Base-by-base conservation (phyloP, 2,797 vertebrate species). In the Helarctos malayanus region DNA sequence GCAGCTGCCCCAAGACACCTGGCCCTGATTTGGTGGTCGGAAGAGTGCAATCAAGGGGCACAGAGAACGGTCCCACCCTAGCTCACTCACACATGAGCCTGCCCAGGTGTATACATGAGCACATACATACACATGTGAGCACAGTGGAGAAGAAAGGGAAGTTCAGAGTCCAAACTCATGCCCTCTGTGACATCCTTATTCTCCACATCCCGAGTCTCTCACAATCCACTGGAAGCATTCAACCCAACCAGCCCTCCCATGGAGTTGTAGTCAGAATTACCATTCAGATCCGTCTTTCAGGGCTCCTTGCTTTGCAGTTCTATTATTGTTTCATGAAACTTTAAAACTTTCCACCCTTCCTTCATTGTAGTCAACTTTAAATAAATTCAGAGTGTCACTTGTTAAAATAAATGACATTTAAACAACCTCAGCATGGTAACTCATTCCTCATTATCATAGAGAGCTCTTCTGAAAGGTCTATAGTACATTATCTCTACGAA, bases 321-420 rank as follows among this genome's bases (percentile, higher is more conserved):
- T 96, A 96, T 94, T 97, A 97, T 88, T 89, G 71, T 97, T 95
- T 97, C 97, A 97, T 98, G 94, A 98, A 98, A 98, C 97, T 97
- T 98, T 98, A 97, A 98, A 98, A 97, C 95, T 97, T 97, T 95
- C 97, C 89, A 97, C 97, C 96, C 91, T 98, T 97, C 96, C 83
- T 97, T 98, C 97, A 97, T 95, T 97, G 97, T 94, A 97, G 95
- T 98, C 96, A 98, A 98, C 96, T 98, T 97, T 98, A 97, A 98
- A 97, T 97, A 98, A 98, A 98, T 98, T 97, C 95, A 86, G 90
- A 96, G 92, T 97, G 97, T 98, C 97, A 97, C 97, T 98, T 98
- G 97, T 98, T 98, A 98, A 97, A 98, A 98, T 98, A 97, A 97
- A 98, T 97, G 97, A 97, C 97, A 97, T 97, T 98, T 97, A 98